These are phyloP conservation scores for Megaustenia siamemsis DNA, from an alignment of 2,888 invertebrate species.

Conservation along the genomic window DNA sequence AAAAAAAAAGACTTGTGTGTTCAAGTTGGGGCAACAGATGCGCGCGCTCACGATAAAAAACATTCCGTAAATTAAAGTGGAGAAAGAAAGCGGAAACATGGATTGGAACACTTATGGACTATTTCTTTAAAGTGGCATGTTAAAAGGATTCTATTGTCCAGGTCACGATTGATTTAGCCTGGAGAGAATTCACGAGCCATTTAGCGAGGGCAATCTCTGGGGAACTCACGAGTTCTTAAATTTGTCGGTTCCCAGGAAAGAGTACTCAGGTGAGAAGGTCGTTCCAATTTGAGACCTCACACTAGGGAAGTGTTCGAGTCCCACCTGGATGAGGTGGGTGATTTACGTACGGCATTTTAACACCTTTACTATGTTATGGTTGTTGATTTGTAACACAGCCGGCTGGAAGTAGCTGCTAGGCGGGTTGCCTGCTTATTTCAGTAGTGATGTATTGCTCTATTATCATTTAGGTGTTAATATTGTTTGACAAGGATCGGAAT, in stretches of 20 bases:
- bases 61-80: too few species aligned
- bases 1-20: too few species aligned
- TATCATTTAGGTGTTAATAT: background rate
- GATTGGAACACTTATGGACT: background rate
- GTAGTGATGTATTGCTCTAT: background rate
- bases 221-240: background rate
- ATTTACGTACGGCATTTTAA: background rate
- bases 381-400: background rate
- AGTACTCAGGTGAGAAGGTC: background rate
- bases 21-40: too few species aligned
- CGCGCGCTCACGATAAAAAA: too few species aligned
- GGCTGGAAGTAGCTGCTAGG: background rate
- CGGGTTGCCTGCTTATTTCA: background rate
- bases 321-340: background rate
- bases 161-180: background rate
- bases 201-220: background rate
- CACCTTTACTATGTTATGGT: background rate
- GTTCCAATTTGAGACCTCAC: background rate
- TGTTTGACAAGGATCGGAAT: background rate
- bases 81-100: too few species aligned
- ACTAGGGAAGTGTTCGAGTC: background rate
- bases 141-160: background rate
- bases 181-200: conserved; percentile 5
- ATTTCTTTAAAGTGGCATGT: background rate
- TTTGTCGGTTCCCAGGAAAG: background rate